Conservation (phyloP, 2,113 vertebrate species). For the Pseudorectes ferrugineus region DNA sequence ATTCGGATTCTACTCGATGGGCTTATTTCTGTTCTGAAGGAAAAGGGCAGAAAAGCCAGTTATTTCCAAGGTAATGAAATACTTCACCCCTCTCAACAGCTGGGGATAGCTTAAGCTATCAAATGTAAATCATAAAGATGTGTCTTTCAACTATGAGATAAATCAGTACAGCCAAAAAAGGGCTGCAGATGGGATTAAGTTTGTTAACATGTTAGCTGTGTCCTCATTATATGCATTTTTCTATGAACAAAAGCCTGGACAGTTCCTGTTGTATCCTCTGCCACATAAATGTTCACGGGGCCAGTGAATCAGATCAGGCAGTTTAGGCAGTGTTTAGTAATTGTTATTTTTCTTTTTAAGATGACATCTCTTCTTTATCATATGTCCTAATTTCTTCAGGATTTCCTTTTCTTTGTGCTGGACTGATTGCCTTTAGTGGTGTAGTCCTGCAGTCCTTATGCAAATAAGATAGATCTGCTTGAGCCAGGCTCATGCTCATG, state of each 20-base stretch:
- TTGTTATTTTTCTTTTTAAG: not conserved
- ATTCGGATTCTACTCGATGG: not conserved
- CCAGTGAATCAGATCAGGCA: not conserved
- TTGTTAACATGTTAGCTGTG: not conserved
- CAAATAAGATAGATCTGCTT: not conserved
- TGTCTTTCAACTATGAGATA: not conserved
- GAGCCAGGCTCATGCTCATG: not conserved
- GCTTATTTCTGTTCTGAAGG: not conserved
- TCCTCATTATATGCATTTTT: not conserved
- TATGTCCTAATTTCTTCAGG: not conserved
- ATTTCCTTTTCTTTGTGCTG: not conserved
- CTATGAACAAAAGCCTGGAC: not conserved
- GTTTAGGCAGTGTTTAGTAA: not conserved
- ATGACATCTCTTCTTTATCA: not conserved
- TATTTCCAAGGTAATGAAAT: not conserved
- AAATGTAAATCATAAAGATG: not conserved
- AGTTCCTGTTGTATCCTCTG: not conserved
- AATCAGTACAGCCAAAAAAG: not conserved
- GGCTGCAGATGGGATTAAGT: not conserved
- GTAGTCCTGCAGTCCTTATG: not conserved
- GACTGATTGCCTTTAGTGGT: not conserved
- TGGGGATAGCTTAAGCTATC: not conserved
- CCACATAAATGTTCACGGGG: not conserved
- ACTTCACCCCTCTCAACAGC: not conserved
- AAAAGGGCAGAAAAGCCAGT: not conserved